phyloP scores from a whole-genome alignment of 1,140 invertebrate genomes.

The Rhagoletis zephyria region DNA sequence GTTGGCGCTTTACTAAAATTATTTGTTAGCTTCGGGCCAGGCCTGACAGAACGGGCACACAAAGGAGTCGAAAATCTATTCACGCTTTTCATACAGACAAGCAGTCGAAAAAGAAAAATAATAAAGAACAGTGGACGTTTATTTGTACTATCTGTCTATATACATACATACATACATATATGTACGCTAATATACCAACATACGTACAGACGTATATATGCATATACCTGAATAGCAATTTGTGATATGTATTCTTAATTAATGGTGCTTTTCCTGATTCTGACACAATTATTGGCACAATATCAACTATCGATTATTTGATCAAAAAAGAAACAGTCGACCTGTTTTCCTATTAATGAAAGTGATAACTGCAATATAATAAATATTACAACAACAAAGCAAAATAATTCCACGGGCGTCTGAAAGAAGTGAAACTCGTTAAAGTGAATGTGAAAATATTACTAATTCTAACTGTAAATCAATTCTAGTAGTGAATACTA shows the following conservation, averaged over 20 bases:
- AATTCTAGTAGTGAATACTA: slow-evolving; percentile 17
- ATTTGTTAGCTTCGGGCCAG: background rate
- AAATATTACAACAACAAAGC: background rate
- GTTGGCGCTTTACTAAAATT: background rate
- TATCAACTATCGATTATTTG: slow-evolving; percentile 30
- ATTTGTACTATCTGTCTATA: no score
- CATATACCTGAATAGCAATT: background rate
- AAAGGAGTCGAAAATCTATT: background rate
- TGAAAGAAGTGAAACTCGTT: slow-evolving; percentile 6
- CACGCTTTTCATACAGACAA: background rate
- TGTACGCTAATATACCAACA: background rate
- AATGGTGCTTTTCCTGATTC: background rate
- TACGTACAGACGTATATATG: background rate
- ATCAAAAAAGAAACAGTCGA: background rate
- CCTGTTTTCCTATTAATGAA: slow-evolving; percentile 2
- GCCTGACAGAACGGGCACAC: slow-evolving; percentile 1
- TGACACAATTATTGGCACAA: slow-evolving; percentile 7
- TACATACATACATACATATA: background rate
- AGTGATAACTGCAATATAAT: slow-evolving; percentile 45
- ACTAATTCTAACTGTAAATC: slow-evolving; percentile 55
- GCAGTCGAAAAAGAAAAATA: background rate
- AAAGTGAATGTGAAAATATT: background rate
- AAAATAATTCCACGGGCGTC: background rate
- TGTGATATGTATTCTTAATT: background rate
- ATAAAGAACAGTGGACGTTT: background rate